phyloP scores from a whole-genome alignment of 2,113 vertebrate species.

The Pungitius pungitius region DNA sequence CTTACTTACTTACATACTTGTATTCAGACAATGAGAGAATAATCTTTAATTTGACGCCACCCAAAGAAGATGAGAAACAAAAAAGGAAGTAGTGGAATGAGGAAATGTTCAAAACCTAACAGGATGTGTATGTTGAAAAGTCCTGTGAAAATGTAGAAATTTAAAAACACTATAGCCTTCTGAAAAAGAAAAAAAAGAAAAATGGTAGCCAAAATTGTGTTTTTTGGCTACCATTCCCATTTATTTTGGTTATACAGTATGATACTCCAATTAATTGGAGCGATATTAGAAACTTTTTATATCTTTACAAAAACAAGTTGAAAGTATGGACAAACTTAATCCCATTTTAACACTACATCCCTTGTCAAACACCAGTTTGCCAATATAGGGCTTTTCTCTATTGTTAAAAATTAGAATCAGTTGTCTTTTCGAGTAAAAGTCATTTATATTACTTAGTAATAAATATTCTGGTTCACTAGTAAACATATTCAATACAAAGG shows the following conservation, averaged over 20 bases:
- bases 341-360: too few relatives aligned
- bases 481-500: neutral
- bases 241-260: neutral
- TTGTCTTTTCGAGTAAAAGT: too few relatives aligned
- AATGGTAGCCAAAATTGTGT: too few relatives aligned
- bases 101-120: neutral
- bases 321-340: neutral
- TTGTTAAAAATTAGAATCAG: too few relatives aligned
- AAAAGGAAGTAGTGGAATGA: neutral
- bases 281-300: neutral
- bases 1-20: too few relatives aligned
- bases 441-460: too few relatives aligned
- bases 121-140: neutral
- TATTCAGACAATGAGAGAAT: neutral
- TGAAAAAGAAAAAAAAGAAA: neutral
- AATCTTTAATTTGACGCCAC: neutral
- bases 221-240: neutral
- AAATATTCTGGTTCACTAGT: neutral
- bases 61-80: neutral
- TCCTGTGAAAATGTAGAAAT: neutral
- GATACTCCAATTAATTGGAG: neutral
- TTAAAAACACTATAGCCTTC: neutral
- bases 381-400: too few relatives aligned
- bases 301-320: neutral
- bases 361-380: too few relatives aligned